phyloP scores from a whole-genome alignment of 2,113 vertebrate species.

The Murina feae region DNA sequence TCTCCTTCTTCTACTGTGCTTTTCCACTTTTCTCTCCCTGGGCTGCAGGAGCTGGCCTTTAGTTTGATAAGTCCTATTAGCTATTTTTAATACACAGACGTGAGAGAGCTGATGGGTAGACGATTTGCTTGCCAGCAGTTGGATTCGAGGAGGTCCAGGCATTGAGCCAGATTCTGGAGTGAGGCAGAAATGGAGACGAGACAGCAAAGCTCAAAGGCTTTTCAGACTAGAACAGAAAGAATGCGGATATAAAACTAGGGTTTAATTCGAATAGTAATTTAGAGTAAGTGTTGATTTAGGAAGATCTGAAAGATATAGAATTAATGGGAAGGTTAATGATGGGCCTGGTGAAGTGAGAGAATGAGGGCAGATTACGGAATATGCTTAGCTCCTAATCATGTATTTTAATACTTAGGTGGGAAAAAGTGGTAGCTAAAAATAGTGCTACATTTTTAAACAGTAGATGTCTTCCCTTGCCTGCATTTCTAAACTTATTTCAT shows the following conservation, averaged over 20 bases:
- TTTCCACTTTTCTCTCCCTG: neutral
- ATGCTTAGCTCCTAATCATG: neutral
- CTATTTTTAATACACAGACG: slow-evolving; percentile 58
- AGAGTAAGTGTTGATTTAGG: slow-evolving; percentile 28
- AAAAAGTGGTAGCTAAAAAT: slow-evolving; percentile 6
- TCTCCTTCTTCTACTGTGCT: neutral
- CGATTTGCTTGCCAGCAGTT: neutral
- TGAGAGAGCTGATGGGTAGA: slow-evolving; percentile 30
- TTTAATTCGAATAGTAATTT: slow-evolving; percentile 18
- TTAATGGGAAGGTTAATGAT: slow-evolving; percentile 50
- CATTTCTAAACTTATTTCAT: neutral
- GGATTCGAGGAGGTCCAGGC: slow-evolving; percentile 6
- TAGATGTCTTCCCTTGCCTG: neutral
- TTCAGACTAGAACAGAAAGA: neutral
- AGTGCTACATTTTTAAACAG: neutral
- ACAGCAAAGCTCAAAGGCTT: neutral
- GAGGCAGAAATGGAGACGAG: slow-evolving; percentile 23
- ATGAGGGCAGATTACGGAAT: neutral
- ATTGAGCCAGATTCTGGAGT: slow-evolving; percentile 48
- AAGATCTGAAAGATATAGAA: slow-evolving; percentile 23
- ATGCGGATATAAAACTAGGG: neutral
- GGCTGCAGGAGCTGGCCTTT: neutral
- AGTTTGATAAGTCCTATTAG: neutral
- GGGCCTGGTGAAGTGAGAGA: neutral
- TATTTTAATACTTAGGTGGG: slow-evolving; percentile 29